phyloP scores from a whole-genome alignment of 2,113 vertebrate species.

The Heterotilapia buettikoferi region DNA sequence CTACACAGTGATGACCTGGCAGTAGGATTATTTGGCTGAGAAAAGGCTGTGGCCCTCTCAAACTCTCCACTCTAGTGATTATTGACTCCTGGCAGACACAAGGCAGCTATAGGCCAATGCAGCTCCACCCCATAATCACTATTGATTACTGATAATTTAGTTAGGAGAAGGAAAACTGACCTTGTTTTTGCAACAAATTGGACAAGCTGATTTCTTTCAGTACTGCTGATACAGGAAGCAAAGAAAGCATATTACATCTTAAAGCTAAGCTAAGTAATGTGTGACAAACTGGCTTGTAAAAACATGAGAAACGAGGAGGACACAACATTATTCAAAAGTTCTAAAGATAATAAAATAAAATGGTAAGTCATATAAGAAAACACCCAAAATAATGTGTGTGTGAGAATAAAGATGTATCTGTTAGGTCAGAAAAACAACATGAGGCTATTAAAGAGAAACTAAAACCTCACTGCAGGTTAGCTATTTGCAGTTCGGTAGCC shows the following conservation, averaged over 20 bases:
- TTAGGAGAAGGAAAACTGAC: constrained; percentile 38
- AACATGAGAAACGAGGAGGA: neutral
- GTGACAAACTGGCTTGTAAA: neutral
- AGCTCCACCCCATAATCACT: constrained; percentile 53
- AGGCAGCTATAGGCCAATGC: neutral
- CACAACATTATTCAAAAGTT: neutral
- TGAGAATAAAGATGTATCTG: neutral
- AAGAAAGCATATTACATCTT: neutral
- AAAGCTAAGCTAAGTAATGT: neutral
- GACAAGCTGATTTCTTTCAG: constrained; percentile 6
- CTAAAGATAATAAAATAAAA: neutral
- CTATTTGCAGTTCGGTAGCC: neutral
- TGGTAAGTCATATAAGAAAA: neutral
- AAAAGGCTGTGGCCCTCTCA: neutral
- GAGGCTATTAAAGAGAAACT: neutral
- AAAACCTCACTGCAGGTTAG: neutral
- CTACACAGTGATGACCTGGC: constrained; percentile 13
- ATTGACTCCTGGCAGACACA: constrained; percentile 25
- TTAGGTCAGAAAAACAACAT: neutral
- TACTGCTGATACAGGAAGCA: neutral
- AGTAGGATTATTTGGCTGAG: constrained; percentile 24
- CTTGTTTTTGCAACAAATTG: constrained; percentile 21
- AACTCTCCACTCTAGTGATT: constrained; percentile 13
- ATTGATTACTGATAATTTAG: constrained; percentile 62
- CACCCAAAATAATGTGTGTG: neutral